Conservation (phyloP, 2,113 vertebrate genomes). For the Oenanthe oenanthe region DNA sequence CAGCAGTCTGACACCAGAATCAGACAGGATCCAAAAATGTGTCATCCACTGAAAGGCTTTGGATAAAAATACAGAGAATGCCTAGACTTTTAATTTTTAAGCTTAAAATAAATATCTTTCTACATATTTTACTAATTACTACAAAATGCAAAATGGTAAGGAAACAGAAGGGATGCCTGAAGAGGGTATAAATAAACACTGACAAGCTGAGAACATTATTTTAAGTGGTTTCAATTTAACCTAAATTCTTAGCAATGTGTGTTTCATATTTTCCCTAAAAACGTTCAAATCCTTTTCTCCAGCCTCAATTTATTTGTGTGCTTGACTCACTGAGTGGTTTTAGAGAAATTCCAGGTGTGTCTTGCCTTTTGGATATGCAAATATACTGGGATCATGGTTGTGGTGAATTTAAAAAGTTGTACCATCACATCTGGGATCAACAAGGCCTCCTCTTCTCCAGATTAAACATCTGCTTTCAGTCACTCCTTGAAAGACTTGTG, state of each 20-base stretch:
- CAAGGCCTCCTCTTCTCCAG: neutral
- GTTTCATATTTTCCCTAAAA: neutral
- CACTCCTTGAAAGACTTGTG: neutral
- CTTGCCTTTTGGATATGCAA: neutral
- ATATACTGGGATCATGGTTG: fast-evolving
- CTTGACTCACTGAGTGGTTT: neutral
- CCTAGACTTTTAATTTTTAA: neutral
- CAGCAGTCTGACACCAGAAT: neutral
- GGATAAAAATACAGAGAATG: neutral
- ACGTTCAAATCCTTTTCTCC: neutral
- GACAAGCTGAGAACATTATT: neutral
- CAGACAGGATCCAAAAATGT: conserved; percentile 7
- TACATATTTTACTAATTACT: neutral
- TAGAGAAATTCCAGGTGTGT: neutral
- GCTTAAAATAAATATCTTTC: neutral
- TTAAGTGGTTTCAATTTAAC: neutral
- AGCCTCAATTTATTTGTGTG: neutral
- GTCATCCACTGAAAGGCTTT: neutral
- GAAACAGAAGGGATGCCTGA: neutral
- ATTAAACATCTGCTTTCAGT: neutral
- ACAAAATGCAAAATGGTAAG: neutral
- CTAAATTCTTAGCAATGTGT: neutral
- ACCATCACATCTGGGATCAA: fast-evolving
- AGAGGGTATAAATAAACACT: neutral
- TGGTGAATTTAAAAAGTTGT: neutral